phyloP scores from a whole-genome alignment of 2,113 vertebrate genomes.

The Microcebus murinus region DNA sequence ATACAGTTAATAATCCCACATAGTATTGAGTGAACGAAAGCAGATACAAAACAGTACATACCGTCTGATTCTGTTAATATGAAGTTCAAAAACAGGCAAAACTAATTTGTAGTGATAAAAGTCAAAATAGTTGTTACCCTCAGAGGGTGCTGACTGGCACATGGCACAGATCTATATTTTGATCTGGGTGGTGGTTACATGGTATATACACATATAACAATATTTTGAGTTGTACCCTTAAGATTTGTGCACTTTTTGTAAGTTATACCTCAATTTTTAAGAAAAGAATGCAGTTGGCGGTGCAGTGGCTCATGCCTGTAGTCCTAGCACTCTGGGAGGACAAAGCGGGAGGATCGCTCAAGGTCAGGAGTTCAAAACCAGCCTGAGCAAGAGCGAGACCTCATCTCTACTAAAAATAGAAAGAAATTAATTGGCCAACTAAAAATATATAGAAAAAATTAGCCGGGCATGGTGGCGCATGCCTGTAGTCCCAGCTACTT shows the following conservation, averaged over 20 bases:
- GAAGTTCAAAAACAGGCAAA: conserved; percentile 20
- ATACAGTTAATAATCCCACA: conserved; percentile 35
- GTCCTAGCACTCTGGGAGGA: too few species aligned
- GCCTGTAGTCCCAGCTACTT: too few species aligned
- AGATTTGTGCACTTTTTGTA: conserved; percentile 5
- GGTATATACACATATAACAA: not conserved
- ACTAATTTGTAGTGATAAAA: not conserved
- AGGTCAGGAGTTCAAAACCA: too few species aligned
- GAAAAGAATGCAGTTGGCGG: not conserved
- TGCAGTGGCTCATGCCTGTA: too few species aligned
- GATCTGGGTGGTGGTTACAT: not conserved
- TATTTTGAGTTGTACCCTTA: not conserved
- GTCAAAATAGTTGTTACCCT: not conserved
- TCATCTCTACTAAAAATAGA: too few species aligned
- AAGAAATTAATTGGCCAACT: too few species aligned
- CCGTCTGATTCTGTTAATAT: not conserved
- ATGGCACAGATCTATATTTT: not conserved
- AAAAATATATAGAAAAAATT: too few species aligned
- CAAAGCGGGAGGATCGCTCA: too few species aligned
- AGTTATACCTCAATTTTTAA: not conserved
- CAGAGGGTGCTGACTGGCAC: not conserved
- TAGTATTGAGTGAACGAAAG: conserved; percentile 32
- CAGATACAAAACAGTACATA: not conserved
- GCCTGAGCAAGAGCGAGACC: too few species aligned
- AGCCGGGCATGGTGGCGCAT: too few species aligned